These are phyloP conservation scores for Cartodere bifasciata DNA, from an alignment of 2,888 invertebrate species.

Conservation along the genomic window DNA sequence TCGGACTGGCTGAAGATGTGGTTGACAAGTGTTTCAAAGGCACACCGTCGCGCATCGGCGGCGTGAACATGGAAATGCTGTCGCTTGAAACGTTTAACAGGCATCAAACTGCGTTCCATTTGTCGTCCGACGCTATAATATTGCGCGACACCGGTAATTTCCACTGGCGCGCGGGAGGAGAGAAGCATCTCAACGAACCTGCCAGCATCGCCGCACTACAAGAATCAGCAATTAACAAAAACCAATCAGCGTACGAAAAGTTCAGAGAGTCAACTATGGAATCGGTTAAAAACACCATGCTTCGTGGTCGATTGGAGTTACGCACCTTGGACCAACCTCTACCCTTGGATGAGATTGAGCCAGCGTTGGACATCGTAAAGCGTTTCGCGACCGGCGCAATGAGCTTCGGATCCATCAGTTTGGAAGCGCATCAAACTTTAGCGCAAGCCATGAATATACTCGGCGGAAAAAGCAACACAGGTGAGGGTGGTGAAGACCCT, in stretches of 20 bases:
- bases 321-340: slow-evolving; percentile 65
- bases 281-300: slow-evolving; percentile 72
- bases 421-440: slow-evolving; percentile 90
- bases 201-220: slow-evolving; percentile 59
- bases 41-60: slow-evolving; percentile 62
- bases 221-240: slow-evolving; percentile 80
- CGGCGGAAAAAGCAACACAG: slow-evolving; percentile 97
- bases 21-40: slow-evolving; percentile 87
- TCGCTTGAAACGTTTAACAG: slow-evolving; percentile 76
- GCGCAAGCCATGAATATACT: slow-evolving; percentile 96
- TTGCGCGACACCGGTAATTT: slow-evolving; percentile 77
- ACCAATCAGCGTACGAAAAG: slow-evolving; percentile 68
- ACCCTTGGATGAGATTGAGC: slow-evolving; percentile 78
- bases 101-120: slow-evolving; percentile 62
- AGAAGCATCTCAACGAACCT: slow-evolving; percentile 97
- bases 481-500: slow-evolving; percentile 87
- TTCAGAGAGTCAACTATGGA: slow-evolving; percentile 78
- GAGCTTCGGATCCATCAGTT: slow-evolving; percentile 65
- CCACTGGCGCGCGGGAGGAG: slow-evolving; percentile 95
- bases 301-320: slow-evolving; percentile 88
- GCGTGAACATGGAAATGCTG: slow-evolving; percentile 80
- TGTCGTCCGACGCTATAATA: slow-evolving; percentile 55
- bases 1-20: slow-evolving; percentile 85
- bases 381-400: slow-evolving; percentile 71
- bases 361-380: slow-evolving; percentile 90